Conservation (phyloP, 2,797 vertebrate genomes). For the Lacerta viridis region DNA sequence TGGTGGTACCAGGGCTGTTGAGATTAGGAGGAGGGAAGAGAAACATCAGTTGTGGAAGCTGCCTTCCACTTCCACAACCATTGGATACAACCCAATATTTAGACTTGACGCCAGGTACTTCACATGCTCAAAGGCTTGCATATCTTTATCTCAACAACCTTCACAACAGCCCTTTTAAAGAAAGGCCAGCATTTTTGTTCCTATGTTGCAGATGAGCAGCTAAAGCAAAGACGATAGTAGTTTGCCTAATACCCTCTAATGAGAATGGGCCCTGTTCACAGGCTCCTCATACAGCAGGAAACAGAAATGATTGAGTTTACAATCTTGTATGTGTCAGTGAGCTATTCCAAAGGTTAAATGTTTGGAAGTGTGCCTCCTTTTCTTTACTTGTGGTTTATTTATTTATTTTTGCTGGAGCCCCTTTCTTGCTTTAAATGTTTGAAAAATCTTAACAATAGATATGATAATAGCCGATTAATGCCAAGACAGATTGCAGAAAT, state of each 20-base stretch:
- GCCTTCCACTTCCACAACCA: background rate
- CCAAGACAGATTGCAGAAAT: conserved; percentile 4
- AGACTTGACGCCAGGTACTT: background rate
- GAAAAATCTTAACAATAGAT: background rate
- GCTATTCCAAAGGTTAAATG: background rate
- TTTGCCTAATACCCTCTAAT: background rate
- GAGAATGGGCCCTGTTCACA: too few species aligned
- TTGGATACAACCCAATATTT: background rate
- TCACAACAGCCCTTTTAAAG: background rate
- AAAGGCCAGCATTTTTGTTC: background rate
- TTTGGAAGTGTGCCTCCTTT: conserved; percentile 5
- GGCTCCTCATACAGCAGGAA: too few species aligned
- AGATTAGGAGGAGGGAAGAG: too few species aligned
- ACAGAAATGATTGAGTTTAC: too few species aligned
- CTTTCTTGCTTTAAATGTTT: background rate
- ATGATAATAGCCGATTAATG: conserved; percentile 17
- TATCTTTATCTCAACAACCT: background rate
- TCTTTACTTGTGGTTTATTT: conserved; percentile 25
- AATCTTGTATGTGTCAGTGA: conserved; percentile 4
- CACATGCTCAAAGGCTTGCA: background rate
- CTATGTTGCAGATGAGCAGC: background rate
- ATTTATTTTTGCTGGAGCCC: background rate
- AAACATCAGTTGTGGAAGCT: too few species aligned
- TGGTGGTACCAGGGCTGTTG: too few species aligned
- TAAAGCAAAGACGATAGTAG: background rate